Conservation (phyloP, 2,113 vertebrate genomes). For the Clarias macrocephalus region DNA sequence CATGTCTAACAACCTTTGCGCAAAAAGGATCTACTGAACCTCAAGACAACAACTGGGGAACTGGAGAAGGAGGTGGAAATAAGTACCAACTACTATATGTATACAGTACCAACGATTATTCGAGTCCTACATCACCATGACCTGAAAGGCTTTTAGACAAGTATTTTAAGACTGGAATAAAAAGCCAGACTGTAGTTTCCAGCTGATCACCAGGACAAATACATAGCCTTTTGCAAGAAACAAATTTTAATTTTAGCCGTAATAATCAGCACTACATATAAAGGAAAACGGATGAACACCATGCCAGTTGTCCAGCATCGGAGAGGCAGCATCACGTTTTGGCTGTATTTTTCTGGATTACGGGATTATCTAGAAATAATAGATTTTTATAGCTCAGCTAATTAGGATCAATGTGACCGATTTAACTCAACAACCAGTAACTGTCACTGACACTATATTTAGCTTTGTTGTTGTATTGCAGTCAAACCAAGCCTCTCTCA, state of each 20-base stretch:
- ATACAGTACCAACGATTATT: neutral
- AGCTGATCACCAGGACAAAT: neutral
- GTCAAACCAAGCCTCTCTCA: neutral
- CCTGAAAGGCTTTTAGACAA: too few relatives aligned
- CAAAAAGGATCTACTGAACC: neutral
- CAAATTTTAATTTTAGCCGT: neutral
- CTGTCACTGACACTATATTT: constrained; percentile 22
- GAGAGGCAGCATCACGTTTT: neutral
- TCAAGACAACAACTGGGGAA: neutral
- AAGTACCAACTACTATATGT: neutral
- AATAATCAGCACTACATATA: neutral
- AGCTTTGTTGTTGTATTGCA: neutral
- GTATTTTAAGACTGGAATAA: neutral
- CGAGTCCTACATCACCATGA: neutral
- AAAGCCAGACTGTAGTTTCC: neutral
- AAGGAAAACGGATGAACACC: too few relatives aligned
- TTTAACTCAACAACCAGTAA: constrained; percentile 16
- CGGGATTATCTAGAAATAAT: neutral
- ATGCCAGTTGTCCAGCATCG: neutral
- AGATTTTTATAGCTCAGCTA: constrained; percentile 1
- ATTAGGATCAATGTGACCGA: constrained; percentile 19
- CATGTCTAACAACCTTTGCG: neutral
- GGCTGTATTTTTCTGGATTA: neutral
- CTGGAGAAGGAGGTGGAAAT: neutral
- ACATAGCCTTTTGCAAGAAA: neutral